Conservation (phyloP, 2,888 invertebrate species). For the Craniophora ligustri region DNA sequence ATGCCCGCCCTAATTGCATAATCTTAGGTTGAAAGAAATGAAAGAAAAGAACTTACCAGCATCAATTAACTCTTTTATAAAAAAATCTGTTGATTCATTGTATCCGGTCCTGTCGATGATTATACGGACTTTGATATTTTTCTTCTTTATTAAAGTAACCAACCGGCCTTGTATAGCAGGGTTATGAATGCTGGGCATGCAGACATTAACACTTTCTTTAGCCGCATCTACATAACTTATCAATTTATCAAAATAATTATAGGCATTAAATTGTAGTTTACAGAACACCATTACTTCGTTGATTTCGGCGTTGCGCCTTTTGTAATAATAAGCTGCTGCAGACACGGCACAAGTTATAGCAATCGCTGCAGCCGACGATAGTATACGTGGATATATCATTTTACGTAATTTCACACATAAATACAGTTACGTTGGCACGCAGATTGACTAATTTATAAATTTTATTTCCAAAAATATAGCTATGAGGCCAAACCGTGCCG, state of each 20-base stretch:
- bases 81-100: conserved; percentile 77
- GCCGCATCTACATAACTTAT: conserved; percentile 81
- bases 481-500: conserved; percentile 68
- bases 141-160: conserved; percentile 74
- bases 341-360: conserved; percentile 80
- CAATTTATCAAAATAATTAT: conserved; percentile 82
- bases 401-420: conserved; percentile 79
- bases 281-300: conserved; percentile 87
- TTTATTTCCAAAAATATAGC: conserved; percentile 76
- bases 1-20: too few species aligned
- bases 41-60: conserved; percentile 69
- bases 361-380: conserved; percentile 79
- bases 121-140: conserved; percentile 76
- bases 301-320: conserved; percentile 72
- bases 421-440: conserved; percentile 58
- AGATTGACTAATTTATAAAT: conserved; percentile 70
- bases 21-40: neutral
- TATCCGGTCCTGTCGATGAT: conserved; percentile 80
- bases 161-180: conserved; percentile 82
- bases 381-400: conserved; percentile 77
- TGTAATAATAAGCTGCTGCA: conserved; percentile 81
- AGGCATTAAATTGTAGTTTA: conserved; percentile 82
- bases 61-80: conserved; percentile 78
- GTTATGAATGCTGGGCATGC: conserved; percentile 85
- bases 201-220: conserved; percentile 75